These are phyloP conservation scores for Eupeodes luniger DNA, from an alignment of 2,888 invertebrate genomes.

Conservation along the genomic window DNA sequence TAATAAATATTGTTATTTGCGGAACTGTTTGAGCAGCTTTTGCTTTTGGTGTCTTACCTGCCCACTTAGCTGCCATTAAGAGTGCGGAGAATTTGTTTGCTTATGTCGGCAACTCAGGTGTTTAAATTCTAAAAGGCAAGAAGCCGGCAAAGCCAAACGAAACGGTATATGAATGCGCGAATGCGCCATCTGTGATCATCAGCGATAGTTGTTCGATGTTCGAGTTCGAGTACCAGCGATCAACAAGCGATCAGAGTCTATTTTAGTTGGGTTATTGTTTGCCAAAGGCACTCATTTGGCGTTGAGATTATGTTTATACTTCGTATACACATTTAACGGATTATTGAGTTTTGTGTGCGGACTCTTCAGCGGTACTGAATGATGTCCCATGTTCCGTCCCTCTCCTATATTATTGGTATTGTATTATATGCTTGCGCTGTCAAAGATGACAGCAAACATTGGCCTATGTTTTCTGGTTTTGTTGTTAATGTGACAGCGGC, in stretches of 20 bases:
- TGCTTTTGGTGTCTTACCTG: slow-evolving; percentile 55
- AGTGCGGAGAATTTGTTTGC: slow-evolving; percentile 65
- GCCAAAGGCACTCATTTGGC: slow-evolving; percentile 67
- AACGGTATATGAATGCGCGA: no score
- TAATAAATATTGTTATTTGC: slow-evolving; percentile 46
- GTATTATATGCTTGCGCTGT: slow-evolving; percentile 26
- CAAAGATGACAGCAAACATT: slow-evolving; percentile 65
- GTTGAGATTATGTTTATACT: slow-evolving; percentile 66
- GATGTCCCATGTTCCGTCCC: slow-evolving; percentile 30
- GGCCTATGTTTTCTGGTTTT: slow-evolving; percentile 52
- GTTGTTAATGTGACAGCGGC: slow-evolving; percentile 49
- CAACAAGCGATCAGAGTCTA: slow-evolving; percentile 73
- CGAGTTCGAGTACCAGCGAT: slow-evolving; percentile 61
- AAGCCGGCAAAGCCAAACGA: slow-evolving; percentile 55
- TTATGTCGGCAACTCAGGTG: slow-evolving; percentile 70
- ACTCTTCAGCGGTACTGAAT: slow-evolving; percentile 62
- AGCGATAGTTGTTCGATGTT: slow-evolving; percentile 51
- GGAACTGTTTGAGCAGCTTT: slow-evolving; percentile 60
- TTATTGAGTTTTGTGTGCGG: slow-evolving; percentile 80
- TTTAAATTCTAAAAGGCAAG: slow-evolving; percentile 55
- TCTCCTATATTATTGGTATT: no score
- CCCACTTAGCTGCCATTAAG: slow-evolving; percentile 71
- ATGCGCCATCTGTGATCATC: slow-evolving; percentile 66
- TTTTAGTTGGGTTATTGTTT: slow-evolving; percentile 60
- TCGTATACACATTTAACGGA: slow-evolving; percentile 83